Evolutionary conservation across 2,113 vertebrate genomes (phyloP), one percentile per base, ranked within the genome.

Genomic region (Megaleporinus macrocephalus): DNA sequence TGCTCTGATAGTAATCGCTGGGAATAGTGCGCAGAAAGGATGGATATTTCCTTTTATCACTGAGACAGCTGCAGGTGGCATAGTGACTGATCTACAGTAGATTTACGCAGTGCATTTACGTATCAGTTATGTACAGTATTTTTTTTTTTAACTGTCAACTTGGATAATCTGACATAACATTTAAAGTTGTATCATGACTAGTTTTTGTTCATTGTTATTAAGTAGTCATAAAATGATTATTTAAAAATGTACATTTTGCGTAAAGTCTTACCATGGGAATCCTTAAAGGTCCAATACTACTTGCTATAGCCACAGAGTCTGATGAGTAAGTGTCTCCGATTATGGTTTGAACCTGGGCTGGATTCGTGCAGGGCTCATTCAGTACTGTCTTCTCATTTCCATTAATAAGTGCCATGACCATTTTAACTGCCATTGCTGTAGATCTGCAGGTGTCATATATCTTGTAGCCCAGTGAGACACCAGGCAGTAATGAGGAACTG

Each of bases 251-350:
- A n/a, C n/a, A n/a, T n/a, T n/a, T n/a, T n/a, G n/a, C n/a, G n/a
- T n/a, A 51, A 16, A 16, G 53, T 13, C 63, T 81, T 80, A 94
- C 93, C 88, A 93, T 1, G 27, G 93, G 92, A 33, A 93, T 88
- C 6, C 83, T 62, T 76, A 94, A 94, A 0, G 91, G 89, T 81
- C 93, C 93, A 0, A 93, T 83, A 11, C 84, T 84, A 15, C 90
- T 91, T n/a, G 92, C 68, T 14, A 93, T 89, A 27, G 92, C 92
- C 83, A 92, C 88, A 49, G 84, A 88, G 13, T 87, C 90, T 69
- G 92, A 92, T 1, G 93, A 94, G 4, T 89, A 90, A 0, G 91
- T 88, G 77, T 92, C 92, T 77, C 93, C 92, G 4, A 94, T 79
- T 76, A 94, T 91, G 22, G 90, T 88, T 83, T 89, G 90, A 1